Conservation (phyloP, 1,140 invertebrate genomes). For the Drosophila orosa region DNA sequence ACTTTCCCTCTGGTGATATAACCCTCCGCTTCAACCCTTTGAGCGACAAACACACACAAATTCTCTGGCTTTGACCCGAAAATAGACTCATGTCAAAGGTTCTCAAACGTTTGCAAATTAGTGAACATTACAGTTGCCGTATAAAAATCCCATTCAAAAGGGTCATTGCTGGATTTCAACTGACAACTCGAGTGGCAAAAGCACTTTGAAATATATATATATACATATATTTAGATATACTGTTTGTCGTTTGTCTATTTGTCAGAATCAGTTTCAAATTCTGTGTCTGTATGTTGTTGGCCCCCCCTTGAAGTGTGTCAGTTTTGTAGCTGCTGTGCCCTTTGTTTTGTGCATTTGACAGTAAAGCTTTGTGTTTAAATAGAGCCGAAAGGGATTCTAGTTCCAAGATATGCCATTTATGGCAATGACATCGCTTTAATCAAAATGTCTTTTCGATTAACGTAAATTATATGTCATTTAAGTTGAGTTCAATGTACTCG, state of each 20-base stretch:
- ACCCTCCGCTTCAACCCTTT: constrained; percentile 3
- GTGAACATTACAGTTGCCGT: constrained; percentile 39
- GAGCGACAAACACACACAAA: constrained; percentile 1
- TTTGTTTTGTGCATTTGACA: constrained; percentile 53
- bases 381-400: constrained; percentile 16
- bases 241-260: constrained; percentile 10
- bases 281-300: constrained; percentile 4
- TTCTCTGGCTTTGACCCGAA: constrained; percentile 41
- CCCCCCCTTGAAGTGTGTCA: constrained; percentile 38
- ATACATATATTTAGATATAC: neutral
- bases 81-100: constrained; percentile 57
- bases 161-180: constrained; percentile 34
- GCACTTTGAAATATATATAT: constrained; percentile 37
- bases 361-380: constrained; percentile 22
- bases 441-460: constrained; percentile 15
- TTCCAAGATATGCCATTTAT: constrained; percentile 39
- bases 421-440: constrained; percentile 27
- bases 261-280: neutral
- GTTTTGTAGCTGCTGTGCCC: constrained; percentile 14
- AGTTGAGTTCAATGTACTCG: constrained; percentile 1
- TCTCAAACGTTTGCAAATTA: constrained; percentile 52
- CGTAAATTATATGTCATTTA: neutral
- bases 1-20: neutral
- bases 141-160: constrained; percentile 38
- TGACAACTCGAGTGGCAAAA: constrained; percentile 35